phyloP scores from a whole-genome alignment of 2,797 vertebrate species.

The Spinibarbus caldwelli region DNA sequence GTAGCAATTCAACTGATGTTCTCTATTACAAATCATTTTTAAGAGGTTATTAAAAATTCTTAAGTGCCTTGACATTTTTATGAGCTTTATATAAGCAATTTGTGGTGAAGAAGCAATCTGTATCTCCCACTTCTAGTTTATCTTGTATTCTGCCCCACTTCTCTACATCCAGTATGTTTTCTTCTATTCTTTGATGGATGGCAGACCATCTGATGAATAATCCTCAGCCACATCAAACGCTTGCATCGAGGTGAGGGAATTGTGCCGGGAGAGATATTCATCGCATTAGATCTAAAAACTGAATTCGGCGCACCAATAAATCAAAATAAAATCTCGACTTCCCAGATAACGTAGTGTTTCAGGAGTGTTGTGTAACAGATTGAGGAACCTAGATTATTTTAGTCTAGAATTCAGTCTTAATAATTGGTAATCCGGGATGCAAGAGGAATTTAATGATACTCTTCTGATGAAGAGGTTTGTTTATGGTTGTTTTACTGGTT shows the following conservation, averaged over 20 bases:
- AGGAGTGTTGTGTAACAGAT: slow-evolving; percentile 20
- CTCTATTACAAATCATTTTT: slow-evolving; percentile 1
- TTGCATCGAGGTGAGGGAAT: slow-evolving; percentile 22
- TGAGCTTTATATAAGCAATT: neutral
- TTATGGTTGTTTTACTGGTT: neutral
- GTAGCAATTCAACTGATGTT: neutral
- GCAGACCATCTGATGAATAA: slow-evolving; percentile 49
- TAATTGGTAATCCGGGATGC: neutral
- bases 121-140: neutral
- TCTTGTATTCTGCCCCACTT: neutral
- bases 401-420: neutral
- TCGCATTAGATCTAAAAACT: slow-evolving; percentile 42
- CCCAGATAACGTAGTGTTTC: neutral
- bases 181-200: slow-evolving; percentile 32
- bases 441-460: neutral
- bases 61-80: neutral
- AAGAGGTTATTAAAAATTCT: neutral
- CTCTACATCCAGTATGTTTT: slow-evolving; percentile 26
- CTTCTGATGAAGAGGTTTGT: neutral
- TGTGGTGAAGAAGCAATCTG: neutral
- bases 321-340: slow-evolving; percentile 20
- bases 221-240: slow-evolving; percentile 40
- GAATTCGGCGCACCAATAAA: neutral
- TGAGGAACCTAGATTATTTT: slow-evolving; percentile 14
- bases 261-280: slow-evolving; percentile 11